phyloP scores from a whole-genome alignment of 2,113 vertebrate genomes.

The Pedionomus torquatus region DNA sequence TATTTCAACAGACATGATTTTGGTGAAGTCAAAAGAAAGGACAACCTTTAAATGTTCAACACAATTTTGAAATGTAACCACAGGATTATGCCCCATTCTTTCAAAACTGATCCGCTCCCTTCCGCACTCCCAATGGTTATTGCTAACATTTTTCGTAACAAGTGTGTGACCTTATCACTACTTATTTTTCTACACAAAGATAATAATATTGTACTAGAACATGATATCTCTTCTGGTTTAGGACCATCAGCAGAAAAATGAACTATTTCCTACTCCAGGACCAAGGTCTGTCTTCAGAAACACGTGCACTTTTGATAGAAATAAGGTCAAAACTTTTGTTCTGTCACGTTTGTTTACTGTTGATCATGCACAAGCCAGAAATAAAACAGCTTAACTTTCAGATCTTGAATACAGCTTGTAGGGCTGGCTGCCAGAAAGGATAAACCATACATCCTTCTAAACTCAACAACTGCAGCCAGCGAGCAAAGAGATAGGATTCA shows the following conservation, averaged over 20 bases:
- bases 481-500: not conserved
- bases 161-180: not conserved
- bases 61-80: not conserved
- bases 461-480: not conserved
- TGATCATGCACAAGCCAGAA: constrained; percentile 53
- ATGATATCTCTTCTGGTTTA: not conserved
- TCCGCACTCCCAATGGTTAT: not conserved
- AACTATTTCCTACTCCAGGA: not conserved
- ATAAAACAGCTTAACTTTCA: constrained; percentile 59
- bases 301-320: not conserved
- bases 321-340: constrained; percentile 24
- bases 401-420: not conserved
- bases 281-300: not conserved
- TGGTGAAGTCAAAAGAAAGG: not conserved
- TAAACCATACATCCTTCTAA: not conserved
- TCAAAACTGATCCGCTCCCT: not conserved
- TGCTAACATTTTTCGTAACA: not conserved
- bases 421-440: constrained; percentile 41
- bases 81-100: not conserved
- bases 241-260: not conserved
- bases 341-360: constrained; percentile 19
- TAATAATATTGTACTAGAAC: not conserved
- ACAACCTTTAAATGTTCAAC: not conserved
- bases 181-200: not conserved
- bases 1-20: not conserved